Evolutionary conservation across 1,140 invertebrate species (phyloP).

Genomic region (Bradynema listronoti): DNA sequence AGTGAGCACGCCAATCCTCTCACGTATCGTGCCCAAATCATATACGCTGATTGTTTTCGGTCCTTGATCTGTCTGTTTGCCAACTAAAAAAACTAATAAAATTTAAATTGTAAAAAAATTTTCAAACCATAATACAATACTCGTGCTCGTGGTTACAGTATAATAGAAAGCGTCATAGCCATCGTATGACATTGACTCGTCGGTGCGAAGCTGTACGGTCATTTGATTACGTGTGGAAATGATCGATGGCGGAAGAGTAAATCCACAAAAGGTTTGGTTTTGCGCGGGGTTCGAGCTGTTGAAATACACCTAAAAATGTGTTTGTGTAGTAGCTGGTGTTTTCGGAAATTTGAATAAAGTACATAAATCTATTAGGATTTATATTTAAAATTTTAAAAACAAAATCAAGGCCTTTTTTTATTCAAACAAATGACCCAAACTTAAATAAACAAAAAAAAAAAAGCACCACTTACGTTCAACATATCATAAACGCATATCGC

Average conservation of each 20-base stretch:
- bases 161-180: slow-evolving; percentile 42
- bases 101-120: no score
- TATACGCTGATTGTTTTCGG: no score
- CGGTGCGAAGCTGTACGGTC: slow-evolving; percentile 29
- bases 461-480: no score
- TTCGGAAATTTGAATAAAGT: no score
- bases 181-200: slow-evolving; percentile 24
- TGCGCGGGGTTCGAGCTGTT: slow-evolving; percentile 7
- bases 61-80: no score
- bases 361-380: neutral
- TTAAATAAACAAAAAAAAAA: neutral
- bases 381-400: slow-evolving; percentile 2
- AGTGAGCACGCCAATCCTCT: slow-evolving; percentile 33
- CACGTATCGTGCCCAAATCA: slow-evolving; percentile 39
- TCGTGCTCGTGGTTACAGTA: no score
- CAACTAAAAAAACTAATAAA: no score
- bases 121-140: no score
- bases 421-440: neutral
- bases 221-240: slow-evolving; percentile 31
- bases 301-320: slow-evolving; percentile 13
- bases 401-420: neutral
- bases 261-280: slow-evolving; percentile 42
- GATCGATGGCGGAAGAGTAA: slow-evolving; percentile 24
- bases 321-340: no score
- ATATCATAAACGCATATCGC: no score